Evolutionary conservation across 2,797 vertebrate species (phyloP).

Genomic region (Pygocentrus nattereri): DNA sequence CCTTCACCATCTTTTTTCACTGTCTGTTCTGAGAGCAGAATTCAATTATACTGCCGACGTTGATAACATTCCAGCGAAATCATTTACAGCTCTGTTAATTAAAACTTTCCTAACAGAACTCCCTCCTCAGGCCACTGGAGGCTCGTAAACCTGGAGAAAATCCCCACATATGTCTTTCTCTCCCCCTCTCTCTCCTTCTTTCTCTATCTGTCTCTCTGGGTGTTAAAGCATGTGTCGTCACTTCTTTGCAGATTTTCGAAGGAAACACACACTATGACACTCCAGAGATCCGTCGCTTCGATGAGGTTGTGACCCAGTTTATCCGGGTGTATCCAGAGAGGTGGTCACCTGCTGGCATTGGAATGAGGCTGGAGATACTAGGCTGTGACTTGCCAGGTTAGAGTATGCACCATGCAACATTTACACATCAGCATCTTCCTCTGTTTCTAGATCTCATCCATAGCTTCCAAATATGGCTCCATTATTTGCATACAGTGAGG

Average conservation of each 20-base stretch:
- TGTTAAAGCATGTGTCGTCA: conserved; percentile 28
- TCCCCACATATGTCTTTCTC: conserved; percentile 38
- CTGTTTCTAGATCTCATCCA: neutral
- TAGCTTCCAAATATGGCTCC: neutral
- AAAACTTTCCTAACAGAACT: conserved; percentile 53
- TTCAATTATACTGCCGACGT: conserved; percentile 71
- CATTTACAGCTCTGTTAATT: conserved; percentile 66
- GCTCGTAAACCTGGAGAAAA: conserved; percentile 48
- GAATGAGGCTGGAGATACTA: conserved; percentile 96
- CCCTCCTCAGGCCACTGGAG: conserved; percentile 45
- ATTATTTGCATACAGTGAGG: neutral
- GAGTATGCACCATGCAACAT: conserved; percentile 45
- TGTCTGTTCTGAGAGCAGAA: conserved; percentile 58
- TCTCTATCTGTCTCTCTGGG: conserved; percentile 29
- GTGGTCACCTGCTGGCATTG: conserved; percentile 96
- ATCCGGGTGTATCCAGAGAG: conserved; percentile 92
- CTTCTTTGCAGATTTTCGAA: conserved; percentile 87
- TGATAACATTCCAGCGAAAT: conserved; percentile 79
- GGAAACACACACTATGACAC: conserved; percentile 97
- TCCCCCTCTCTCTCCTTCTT: conserved; percentile 41
- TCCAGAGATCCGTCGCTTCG: conserved; percentile 93
- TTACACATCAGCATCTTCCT: neutral
- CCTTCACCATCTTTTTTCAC: conserved; percentile 56
- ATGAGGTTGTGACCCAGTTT: conserved; percentile 89
- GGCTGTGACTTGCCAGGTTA: conserved; percentile 96